Evolutionary conservation across 2,113 vertebrate genomes (phyloP).

Genomic region (Arenaria interpres): DNA sequence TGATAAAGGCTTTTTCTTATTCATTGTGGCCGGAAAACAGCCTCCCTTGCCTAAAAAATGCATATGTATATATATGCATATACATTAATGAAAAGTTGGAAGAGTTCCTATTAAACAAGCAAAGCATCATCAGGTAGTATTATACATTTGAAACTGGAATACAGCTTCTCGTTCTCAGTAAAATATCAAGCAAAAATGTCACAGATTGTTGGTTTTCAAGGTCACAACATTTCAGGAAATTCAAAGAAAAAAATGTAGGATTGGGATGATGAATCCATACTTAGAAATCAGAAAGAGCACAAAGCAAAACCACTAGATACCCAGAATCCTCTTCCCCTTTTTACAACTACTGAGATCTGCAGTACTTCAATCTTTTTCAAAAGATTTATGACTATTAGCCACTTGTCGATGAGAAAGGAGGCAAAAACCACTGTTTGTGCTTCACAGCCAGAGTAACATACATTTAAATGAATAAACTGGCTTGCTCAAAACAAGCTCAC

Average conservation of each 20-base stretch:
- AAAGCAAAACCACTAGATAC: background rate
- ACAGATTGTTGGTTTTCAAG: background rate
- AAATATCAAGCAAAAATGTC: background rate
- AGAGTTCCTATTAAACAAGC: background rate
- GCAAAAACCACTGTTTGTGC: background rate
- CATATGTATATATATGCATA: background rate
- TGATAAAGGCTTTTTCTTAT: background rate
- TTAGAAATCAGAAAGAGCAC: background rate
- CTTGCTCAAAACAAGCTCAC: background rate
- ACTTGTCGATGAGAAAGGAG: background rate
- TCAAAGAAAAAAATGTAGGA: background rate
- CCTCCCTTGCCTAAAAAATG: background rate
- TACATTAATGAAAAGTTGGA: background rate
- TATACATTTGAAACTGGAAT: background rate
- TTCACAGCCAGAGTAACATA: background rate
- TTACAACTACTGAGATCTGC: background rate
- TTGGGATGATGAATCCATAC: background rate
- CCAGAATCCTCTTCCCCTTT: background rate
- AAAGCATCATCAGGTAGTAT: background rate
- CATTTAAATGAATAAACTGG: background rate
- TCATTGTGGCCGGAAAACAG: background rate
- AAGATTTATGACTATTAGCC: background rate
- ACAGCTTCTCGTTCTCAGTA: background rate
- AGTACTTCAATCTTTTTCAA: background rate
- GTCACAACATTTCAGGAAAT: background rate